phyloP scores from a whole-genome alignment of 2,888 invertebrate species.

The Marasmarcha lunaedactyla region DNA sequence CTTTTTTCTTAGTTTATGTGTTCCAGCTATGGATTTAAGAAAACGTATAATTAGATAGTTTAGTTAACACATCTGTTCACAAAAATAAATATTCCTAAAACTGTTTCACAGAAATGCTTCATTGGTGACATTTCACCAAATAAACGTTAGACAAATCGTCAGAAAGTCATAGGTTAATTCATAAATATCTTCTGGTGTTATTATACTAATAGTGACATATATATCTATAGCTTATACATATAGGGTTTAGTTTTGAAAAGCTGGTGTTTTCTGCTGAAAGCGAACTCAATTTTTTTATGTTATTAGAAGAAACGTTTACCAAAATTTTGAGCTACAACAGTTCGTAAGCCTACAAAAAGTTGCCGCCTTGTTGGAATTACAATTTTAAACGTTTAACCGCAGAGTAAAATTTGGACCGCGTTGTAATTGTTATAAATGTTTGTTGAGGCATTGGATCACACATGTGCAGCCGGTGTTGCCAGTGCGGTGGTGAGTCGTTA shows the following conservation, averaged over 20 bases:
- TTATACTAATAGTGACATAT: too few species aligned
- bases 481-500: slow-evolving; percentile 34
- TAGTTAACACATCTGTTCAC: too few species aligned
- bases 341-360: too few species aligned
- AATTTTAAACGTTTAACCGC: not conserved
- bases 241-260: too few species aligned
- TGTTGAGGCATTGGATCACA: slow-evolving; percentile 41
- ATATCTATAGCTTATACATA: too few species aligned
- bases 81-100: slow-evolving; percentile 10
- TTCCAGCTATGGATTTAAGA: too few species aligned
- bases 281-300: too few species aligned
- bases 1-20: too few species aligned
- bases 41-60: too few species aligned
- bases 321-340: too few species aligned
- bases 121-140: slow-evolving; percentile 41
- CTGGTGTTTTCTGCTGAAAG: too few species aligned
- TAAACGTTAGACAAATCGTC: slow-evolving; percentile 41
- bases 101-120: slow-evolving; percentile 21
- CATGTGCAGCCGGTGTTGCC: slow-evolving; percentile 40
- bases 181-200: slow-evolving; percentile 13
- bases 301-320: too few species aligned
- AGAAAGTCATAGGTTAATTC: slow-evolving; percentile 32
- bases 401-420: not conserved
- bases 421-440: slow-evolving; percentile 17
- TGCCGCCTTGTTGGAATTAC: not conserved